Conservation (phyloP, 2,113 vertebrate genomes). For the Archilochus colubris region DNA sequence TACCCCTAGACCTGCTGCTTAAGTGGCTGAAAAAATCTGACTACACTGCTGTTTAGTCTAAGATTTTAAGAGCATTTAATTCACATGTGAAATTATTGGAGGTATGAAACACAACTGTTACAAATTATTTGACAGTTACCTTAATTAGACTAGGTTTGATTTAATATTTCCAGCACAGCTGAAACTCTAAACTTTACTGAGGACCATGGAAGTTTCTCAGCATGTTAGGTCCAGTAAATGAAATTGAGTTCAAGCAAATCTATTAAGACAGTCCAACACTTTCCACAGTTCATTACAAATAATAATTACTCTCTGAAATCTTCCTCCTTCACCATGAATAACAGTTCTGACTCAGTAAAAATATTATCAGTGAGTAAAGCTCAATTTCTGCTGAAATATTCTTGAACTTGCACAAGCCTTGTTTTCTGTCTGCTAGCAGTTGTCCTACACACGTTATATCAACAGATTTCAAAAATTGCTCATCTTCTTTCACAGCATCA, state of each 20-base stretch:
- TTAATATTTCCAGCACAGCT: not conserved
- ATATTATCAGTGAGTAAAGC: not conserved
- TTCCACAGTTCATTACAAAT: constrained; percentile 41
- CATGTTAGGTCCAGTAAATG: not conserved
- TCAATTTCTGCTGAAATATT: not conserved
- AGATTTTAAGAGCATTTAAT: not conserved
- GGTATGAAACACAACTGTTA: constrained; percentile 8
- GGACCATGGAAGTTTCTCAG: not conserved
- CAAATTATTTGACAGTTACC: not conserved
- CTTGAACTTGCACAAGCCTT: not conserved
- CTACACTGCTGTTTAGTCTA: not conserved
- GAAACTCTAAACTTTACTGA: constrained; percentile 2
- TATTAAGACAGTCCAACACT: constrained; percentile 5
- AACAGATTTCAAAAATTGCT: not conserved
- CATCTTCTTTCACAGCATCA: not conserved
- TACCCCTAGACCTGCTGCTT: not conserved
- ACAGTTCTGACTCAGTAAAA: not conserved
- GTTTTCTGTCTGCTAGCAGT: not conserved
- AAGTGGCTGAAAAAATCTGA: not conserved
- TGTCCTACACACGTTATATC: not conserved
- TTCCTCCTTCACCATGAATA: not conserved
- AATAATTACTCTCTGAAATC: constrained; percentile 35
- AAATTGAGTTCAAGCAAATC: constrained; percentile 51
- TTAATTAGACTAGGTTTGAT: constrained; percentile 1
- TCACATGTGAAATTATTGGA: not conserved